Conservation (phyloP, 2,888 invertebrate species). For the Baronia brevicornis region DNA sequence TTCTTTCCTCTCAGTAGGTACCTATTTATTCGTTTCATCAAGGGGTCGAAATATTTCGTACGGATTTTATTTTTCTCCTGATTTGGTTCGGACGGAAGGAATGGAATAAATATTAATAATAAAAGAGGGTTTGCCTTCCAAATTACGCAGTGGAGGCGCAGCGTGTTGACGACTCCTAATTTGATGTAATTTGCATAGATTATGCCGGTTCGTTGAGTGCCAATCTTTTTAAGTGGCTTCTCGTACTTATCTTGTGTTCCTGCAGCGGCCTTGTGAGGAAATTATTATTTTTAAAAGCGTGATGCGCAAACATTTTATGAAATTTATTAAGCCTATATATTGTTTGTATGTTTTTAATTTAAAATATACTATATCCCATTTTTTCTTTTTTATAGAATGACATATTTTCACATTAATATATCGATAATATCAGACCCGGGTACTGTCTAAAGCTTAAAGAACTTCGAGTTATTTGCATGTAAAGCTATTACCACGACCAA, state of each 20-base stretch:
- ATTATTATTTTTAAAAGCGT: conserved; percentile 58
- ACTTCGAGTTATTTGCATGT: no score
- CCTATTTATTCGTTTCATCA: conserved; percentile 61
- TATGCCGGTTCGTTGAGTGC: conserved; percentile 74
- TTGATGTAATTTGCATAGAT: conserved; percentile 75
- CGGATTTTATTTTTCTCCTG: conserved; percentile 52
- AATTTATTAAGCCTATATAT: neutral
- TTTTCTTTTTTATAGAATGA: no score
- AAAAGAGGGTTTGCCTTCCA: conserved; percentile 70
- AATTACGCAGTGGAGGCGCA: conserved; percentile 60
- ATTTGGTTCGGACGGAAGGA: conserved; percentile 46
- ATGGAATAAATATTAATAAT: conserved; percentile 75
- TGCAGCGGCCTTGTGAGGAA: conserved; percentile 55
- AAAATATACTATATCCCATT: no score
- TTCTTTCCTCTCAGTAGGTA: conserved; percentile 12
- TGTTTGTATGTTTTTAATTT: neutral
- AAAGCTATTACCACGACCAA: no score
- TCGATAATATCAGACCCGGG: no score
- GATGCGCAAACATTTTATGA: conserved; percentile 8
- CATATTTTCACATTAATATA: no score
- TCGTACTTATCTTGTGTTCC: conserved; percentile 67
- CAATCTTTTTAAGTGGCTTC: conserved; percentile 75
- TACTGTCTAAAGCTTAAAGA: no score
- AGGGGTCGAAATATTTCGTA: conserved; percentile 45
- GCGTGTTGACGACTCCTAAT: conserved; percentile 74